Conservation (phyloP, 2,797 vertebrate species). For the Etheostoma nigrum region DNA sequence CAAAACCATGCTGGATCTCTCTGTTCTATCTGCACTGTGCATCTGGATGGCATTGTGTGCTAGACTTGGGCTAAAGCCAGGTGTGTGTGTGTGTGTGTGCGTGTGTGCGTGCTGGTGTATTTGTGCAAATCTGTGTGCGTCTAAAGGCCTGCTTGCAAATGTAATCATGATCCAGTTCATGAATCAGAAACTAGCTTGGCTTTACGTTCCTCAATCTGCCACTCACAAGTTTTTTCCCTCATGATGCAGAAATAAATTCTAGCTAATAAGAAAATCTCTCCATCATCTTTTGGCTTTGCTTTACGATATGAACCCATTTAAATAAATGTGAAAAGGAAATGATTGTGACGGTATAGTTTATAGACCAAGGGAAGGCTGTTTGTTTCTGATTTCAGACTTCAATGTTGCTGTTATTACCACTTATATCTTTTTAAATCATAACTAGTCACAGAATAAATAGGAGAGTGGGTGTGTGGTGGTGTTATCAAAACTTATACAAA, state of each 20-base stretch:
- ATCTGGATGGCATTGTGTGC: conserved; percentile 83
- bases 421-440: conserved; percentile 27
- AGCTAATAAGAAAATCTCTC: conserved; percentile 43
- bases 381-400: neutral
- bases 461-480: conserved; percentile 5
- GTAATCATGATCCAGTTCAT: conserved; percentile 66
- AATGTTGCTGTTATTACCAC: neutral
- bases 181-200: conserved; percentile 68
- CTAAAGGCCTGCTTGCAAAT: conserved; percentile 45
- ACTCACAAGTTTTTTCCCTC: conserved; percentile 52
- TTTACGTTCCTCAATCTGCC: conserved; percentile 66
- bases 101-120: neutral
- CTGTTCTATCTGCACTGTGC: conserved; percentile 79
- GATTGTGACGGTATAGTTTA: neutral
- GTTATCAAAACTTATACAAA: conserved; percentile 5
- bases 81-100: conserved; percentile 39
- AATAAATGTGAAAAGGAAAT: neutral
- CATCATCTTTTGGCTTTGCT: conserved; percentile 41
- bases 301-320: neutral
- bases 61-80: conserved; percentile 78
- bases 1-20: conserved; percentile 71
- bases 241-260: conserved; percentile 40
- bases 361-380: conserved; percentile 1
- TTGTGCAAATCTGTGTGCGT: neutral
- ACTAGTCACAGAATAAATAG: conserved; percentile 16